Evolutionary conservation across 2,888 invertebrate genomes (phyloP).

Genomic region (Cephus pulcher): DNA sequence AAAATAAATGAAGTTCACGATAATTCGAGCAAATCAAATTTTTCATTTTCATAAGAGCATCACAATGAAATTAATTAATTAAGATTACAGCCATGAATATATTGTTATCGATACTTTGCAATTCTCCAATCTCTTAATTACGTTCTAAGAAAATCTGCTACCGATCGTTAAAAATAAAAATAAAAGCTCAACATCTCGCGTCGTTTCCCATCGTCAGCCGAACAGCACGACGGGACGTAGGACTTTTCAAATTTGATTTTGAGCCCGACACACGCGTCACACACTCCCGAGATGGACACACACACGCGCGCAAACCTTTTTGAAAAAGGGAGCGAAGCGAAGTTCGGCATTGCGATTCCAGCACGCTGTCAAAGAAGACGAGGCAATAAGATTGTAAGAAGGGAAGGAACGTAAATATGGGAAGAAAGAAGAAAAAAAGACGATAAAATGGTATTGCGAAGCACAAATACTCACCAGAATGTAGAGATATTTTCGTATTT

Average conservation of each 20-base stretch:
- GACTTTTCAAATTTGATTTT: not conserved
- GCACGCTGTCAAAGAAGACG: not conserved
- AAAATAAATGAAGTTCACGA: not conserved
- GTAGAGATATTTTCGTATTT: conserved; percentile 77
- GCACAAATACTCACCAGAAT: conserved; percentile 70
- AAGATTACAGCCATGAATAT: too few relatives aligned
- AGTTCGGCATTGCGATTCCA: not conserved
- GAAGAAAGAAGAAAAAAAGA: not conserved
- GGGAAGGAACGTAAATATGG: not conserved
- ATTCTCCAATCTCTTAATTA: too few relatives aligned
- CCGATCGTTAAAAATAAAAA: not conserved
- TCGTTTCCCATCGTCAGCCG: not conserved
- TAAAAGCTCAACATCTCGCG: not conserved
- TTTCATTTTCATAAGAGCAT: not conserved
- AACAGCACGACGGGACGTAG: not conserved
- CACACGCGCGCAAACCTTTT: not conserved
- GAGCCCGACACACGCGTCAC: conserved; percentile 7
- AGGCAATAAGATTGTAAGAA: not conserved
- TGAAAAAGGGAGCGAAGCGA: not conserved
- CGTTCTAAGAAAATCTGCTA: not conserved
- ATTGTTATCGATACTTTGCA: too few relatives aligned
- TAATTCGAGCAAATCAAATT: not conserved
- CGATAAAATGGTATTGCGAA: not conserved
- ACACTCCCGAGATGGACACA: not conserved
- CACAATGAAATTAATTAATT: too few relatives aligned